A percentile compares a stretch with the other conserved stretches of the same genome.
phyloP scores from a whole-genome alignment of 2,113 vertebrate species.

The Rhynchopsitta pachyrhyncha region DNA sequence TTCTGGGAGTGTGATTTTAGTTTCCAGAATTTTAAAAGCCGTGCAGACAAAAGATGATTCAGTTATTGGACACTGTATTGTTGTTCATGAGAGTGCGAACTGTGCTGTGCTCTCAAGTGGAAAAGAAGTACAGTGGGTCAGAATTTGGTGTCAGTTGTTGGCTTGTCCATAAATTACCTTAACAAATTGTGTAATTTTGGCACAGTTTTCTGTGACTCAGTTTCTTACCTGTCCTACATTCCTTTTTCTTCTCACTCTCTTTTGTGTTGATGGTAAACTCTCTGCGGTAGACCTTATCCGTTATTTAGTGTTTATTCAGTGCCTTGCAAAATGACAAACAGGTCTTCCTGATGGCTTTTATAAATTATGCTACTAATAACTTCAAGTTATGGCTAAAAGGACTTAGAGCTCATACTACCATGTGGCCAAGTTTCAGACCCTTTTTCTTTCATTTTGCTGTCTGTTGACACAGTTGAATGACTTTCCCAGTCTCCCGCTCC shows the following conservation, averaged over 20 bases:
- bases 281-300: not conserved
- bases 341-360: not conserved
- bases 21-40: not conserved
- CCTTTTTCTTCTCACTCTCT: not conserved
- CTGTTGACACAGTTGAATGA: not conserved
- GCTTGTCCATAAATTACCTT: not conserved
- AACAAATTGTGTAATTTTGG: not conserved
- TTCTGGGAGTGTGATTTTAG: not conserved
- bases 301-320: slow-evolving; percentile 17
- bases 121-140: not conserved
- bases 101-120: not conserved
- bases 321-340: not conserved
- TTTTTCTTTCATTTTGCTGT: slow-evolving; percentile 7
- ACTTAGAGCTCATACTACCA: not conserved
- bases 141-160: not conserved
- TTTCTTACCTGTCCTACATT: not conserved
- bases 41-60: not conserved
- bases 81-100: not conserved
- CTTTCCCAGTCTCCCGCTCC: not conserved
- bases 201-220: not conserved
- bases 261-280: not conserved
- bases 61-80: not conserved
- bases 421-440: not conserved
- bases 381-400: not conserved
- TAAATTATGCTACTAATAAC: slow-evolving; percentile 27